A percentile compares a stretch with the other conserved stretches of the same genome.
Evolutionary conservation across 2,888 invertebrate species (phyloP).

Genomic region (Bhutanitis thaidina): DNA sequence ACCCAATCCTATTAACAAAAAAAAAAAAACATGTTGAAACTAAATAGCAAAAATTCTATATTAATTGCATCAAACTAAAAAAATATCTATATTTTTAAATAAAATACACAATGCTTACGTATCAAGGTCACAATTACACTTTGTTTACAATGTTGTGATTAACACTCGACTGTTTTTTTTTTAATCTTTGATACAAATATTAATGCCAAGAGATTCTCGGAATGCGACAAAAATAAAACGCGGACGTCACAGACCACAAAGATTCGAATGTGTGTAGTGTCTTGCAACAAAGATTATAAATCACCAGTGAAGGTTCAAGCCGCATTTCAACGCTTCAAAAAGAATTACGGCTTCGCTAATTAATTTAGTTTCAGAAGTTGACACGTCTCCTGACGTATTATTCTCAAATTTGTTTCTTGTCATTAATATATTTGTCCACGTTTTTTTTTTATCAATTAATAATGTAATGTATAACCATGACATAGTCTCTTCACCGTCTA

Average conservation of each 20-base stretch:
- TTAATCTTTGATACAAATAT: neutral
- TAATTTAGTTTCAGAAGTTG: slow-evolving; percentile 15
- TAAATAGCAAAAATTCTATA: too few species aligned
- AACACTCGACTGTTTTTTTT: too few species aligned
- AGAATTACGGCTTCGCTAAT: slow-evolving; percentile 8
- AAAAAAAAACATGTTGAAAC: too few species aligned
- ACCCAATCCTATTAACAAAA: too few species aligned
- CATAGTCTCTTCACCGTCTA: too few species aligned
- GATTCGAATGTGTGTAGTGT: slow-evolving; percentile 8
- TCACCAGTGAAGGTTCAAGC: slow-evolving; percentile 5
- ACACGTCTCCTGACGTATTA: slow-evolving; percentile 2
- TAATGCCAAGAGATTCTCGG: slow-evolving; percentile 7
- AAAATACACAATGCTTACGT: too few species aligned
- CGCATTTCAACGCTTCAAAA: slow-evolving; percentile 5
- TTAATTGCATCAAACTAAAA: too few species aligned
- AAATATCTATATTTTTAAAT: too few species aligned
- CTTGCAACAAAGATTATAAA: slow-evolving; percentile 12
- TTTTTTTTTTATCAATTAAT: too few species aligned
- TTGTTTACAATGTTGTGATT: too few species aligned
- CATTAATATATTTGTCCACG: neutral
- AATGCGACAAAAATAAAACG: slow-evolving; percentile 12
- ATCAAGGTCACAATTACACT: too few species aligned
- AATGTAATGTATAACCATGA: too few species aligned
- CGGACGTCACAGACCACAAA: neutral
- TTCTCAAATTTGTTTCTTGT: neutral